Conservation (phyloP, 2,113 vertebrate species). For the Alces alces region DNA sequence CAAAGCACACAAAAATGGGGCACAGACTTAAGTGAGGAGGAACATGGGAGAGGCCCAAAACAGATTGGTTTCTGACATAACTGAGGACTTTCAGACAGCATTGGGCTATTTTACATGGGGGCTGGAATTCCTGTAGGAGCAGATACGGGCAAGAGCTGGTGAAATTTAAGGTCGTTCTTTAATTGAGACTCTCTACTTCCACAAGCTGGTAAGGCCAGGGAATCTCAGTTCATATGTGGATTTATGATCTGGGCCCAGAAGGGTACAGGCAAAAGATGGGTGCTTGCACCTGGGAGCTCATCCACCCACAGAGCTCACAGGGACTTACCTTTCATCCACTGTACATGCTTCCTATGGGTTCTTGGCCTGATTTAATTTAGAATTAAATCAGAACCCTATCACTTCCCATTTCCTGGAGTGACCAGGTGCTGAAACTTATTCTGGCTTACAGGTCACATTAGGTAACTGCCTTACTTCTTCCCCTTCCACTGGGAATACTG, state of each 20-base stretch:
- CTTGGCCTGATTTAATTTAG: slow-evolving; percentile 14
- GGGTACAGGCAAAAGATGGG: not conserved
- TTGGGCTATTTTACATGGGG: not conserved
- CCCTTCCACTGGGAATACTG: not conserved
- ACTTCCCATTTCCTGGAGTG: not conserved
- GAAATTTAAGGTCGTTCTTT: slow-evolving; percentile 15
- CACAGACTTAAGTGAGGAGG: slow-evolving; percentile 3
- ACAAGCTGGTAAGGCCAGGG: not conserved
- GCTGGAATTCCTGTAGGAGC: not conserved
- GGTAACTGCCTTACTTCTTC: not conserved
- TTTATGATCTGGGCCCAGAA: not conserved
- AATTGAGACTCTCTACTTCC: not conserved
- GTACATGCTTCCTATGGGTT: not conserved
- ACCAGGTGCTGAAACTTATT: not conserved
- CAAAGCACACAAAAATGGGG: not conserved
- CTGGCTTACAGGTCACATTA: slow-evolving; percentile 1
- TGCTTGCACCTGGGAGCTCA: not conserved
- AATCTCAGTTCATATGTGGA: not conserved
- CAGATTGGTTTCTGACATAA: not conserved
- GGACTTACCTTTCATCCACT: not conserved
- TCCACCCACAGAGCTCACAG: not conserved
- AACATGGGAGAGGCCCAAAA: not conserved
- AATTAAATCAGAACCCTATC: not conserved
- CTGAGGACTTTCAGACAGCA: not conserved
- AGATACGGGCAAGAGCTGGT: not conserved